Evolutionary conservation across 2,113 vertebrate species (phyloP), one percentile per base, ranked within the genome.

Genomic region (Calidris pygmaea): DNA sequence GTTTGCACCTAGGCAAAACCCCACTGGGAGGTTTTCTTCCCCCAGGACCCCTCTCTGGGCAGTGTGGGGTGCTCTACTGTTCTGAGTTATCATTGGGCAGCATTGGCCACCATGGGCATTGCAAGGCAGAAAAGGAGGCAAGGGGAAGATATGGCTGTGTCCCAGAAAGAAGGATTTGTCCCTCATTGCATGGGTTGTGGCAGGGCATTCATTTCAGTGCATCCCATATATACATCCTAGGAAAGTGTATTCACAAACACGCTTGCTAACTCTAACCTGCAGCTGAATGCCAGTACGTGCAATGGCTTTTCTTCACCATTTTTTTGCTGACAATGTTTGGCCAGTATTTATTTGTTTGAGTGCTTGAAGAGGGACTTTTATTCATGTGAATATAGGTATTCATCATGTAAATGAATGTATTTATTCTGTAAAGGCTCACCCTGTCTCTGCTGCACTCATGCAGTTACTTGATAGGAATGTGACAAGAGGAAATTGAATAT

Each of bases 401-500:
- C 95, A 95, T 87, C 95, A 89, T 62, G 66, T 78, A 96, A 95
- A 97, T 95, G 90, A 96, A 94, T 90, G 90, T 89, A 96, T 96
- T 95, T 97, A 95, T 95, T 94, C 96, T 96, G 83, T 89, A 73
- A 90, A 96, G 74, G 95, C 77, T 96, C 84, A 35, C 84, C 77
- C 92, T 76, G 80, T 62, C 89, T 94, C 91, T 94, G 92, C 84
- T 93, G 27, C 72, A 81, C 83, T 95, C 85, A 82, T 94, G 92
- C 96, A 97, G 90, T 95, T 96, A 91, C 92, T 95, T 96, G 96
- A 97, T 96, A 96, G 96, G 96, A 97, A 96, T 96, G 96, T 96
- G 96, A 97, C 96, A 96, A 96, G 96, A 96, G 95, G 96, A 97
- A 97, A 97, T 96, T 95, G 92, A 97, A 97, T 95, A 97, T 95